Percentiles rank a stretch among this genome's conserved stretches.
Conservation (phyloP, 2,888 invertebrate species). For the Macrosoma leucophasiata region DNA sequence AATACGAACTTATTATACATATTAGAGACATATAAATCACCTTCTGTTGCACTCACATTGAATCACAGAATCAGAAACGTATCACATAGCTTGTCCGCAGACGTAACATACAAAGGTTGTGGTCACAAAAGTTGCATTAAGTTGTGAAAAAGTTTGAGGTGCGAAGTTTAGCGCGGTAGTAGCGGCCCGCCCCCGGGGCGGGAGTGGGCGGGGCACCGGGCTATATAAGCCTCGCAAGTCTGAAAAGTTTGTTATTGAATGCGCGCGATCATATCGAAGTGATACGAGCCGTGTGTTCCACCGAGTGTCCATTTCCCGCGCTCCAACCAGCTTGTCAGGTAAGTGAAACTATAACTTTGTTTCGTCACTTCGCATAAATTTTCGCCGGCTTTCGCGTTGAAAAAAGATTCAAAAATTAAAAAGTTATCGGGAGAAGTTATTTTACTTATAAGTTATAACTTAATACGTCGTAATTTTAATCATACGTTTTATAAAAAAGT, state of each 20-base stretch:
- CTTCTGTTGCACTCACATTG: too few relatives aligned
- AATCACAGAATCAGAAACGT: too few relatives aligned
- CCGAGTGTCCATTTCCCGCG: constrained; percentile 28
- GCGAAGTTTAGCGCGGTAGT: constrained; percentile 36
- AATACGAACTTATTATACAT: too few relatives aligned
- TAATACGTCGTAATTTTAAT: background rate
- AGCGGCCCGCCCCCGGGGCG: constrained; percentile 52
- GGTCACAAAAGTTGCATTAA: too few relatives aligned
- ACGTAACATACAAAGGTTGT: too few relatives aligned
- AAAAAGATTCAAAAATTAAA: constrained; percentile 3
- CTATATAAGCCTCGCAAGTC: constrained; percentile 65
- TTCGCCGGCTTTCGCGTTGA: constrained; percentile 11
- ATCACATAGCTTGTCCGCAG: too few relatives aligned
- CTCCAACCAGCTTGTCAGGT: constrained; percentile 29
- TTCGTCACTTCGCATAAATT: constrained; percentile 24
- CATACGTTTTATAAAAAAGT: too few relatives aligned
- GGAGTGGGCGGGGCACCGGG: constrained; percentile 59
- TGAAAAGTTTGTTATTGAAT: constrained; percentile 64
- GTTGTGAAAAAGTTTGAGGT: constrained; percentile 31
- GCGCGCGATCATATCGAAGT: constrained; percentile 56
- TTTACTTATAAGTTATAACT: background rate
- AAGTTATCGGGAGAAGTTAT: background rate
- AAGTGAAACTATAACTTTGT: constrained; percentile 29
- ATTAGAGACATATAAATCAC: too few relatives aligned
- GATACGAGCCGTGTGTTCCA: constrained; percentile 35